phyloP scores from a whole-genome alignment of 2,888 invertebrate genomes.

The Apodemia duryi region DNA sequence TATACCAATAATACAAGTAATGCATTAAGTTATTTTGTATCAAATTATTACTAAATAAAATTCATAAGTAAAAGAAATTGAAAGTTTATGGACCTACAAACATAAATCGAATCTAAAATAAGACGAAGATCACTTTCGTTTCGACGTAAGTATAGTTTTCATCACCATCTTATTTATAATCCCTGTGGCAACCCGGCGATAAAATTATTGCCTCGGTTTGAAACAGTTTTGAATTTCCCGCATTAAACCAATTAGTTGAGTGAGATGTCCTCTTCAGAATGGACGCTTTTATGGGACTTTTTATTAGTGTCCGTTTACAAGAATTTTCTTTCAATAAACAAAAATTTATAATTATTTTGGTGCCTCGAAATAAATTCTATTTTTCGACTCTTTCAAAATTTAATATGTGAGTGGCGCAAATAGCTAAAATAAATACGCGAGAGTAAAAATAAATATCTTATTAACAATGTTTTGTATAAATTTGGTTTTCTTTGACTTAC shows the following conservation, averaged over 20 bases:
- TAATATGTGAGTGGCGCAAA: not conserved
- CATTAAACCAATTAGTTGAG: constrained; percentile 77
- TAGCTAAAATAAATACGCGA: not conserved
- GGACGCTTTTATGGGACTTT: constrained; percentile 63
- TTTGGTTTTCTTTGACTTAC: constrained; percentile 5
- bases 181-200: constrained; percentile 57
- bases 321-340: constrained; percentile 15
- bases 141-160: constrained; percentile 68
- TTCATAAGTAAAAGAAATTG: not conserved
- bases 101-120: constrained; percentile 47
- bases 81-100: constrained; percentile 29
- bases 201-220: constrained; percentile 69
- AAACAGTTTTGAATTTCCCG: constrained; percentile 64
- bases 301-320: constrained; percentile 39
- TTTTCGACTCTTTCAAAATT: not conserved
- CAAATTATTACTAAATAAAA: too few species aligned
- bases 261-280: constrained; percentile 69
- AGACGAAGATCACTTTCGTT: constrained; percentile 67
- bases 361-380: not conserved
- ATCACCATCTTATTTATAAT: constrained; percentile 73
- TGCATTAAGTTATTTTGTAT: too few species aligned
- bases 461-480: constrained; percentile 5
- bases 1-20: too few species aligned
- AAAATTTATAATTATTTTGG: not conserved
- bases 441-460: not conserved